Evolutionary conservation across 2,797 vertebrate genomes (phyloP).

Genomic region (Cirrhinus molitorella): DNA sequence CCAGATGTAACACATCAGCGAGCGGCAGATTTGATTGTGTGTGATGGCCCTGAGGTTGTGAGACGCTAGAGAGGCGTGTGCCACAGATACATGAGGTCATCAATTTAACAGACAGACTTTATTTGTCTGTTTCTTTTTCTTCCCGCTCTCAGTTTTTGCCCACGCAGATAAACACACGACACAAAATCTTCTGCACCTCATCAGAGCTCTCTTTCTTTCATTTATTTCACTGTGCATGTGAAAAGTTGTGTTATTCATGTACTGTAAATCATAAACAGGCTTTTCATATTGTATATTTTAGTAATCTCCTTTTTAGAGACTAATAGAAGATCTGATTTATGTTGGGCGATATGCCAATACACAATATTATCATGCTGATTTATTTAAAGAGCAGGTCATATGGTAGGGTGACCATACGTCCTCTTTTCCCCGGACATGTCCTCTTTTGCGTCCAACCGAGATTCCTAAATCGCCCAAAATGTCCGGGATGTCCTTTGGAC

Average conservation of each 20-base stretch:
- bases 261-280: conserved; percentile 81
- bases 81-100: conserved; percentile 4
- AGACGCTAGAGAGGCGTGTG: conserved; percentile 9
- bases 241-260: conserved; percentile 70
- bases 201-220: neutral
- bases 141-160: conserved; percentile 1
- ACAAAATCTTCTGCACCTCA: neutral
- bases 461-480: too few species aligned
- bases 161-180: conserved; percentile 2
- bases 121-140: conserved; percentile 14
- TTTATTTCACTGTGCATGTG: neutral
- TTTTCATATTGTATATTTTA: conserved; percentile 78
- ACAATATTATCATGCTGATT: too few species aligned
- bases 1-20: conserved; percentile 30
- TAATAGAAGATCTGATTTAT: conserved; percentile 69
- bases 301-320: conserved; percentile 76
- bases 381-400: too few species aligned
- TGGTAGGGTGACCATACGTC: too few species aligned
- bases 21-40: conserved; percentile 25
- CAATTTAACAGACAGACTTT: conserved; percentile 22
- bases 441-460: too few species aligned
- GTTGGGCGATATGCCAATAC: too few species aligned
- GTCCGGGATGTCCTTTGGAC: too few species aligned
- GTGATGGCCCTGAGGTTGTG: conserved; percentile 18
- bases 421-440: too few species aligned